Percentiles rank a stretch among this genome's conserved stretches.
These are phyloP conservation scores for Pipistrellus nathusii DNA, from an alignment of 2,797 vertebrate genomes.

Conservation along the genomic window DNA sequence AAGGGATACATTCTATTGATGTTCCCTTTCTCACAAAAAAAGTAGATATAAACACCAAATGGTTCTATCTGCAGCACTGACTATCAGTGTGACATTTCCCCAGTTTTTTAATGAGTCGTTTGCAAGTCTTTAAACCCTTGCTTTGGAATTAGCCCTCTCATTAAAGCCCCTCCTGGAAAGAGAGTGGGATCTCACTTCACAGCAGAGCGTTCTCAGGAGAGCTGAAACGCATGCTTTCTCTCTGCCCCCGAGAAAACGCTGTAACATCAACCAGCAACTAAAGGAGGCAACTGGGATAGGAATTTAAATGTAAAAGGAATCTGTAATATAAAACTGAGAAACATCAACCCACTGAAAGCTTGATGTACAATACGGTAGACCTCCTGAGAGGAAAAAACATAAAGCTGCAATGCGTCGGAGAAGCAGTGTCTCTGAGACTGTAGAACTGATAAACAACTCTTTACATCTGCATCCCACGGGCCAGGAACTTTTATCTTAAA, in stretches of 20 bases:
- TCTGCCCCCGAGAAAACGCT: conserved; percentile 70
- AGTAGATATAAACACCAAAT: conserved; percentile 27
- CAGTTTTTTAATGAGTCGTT: conserved; percentile 59
- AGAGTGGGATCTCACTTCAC: conserved; percentile 61
- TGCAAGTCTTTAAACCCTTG: conserved; percentile 75
- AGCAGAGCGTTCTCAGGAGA: conserved; percentile 58
- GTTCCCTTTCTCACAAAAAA: conserved; percentile 27
- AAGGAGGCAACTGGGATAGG: conserved; percentile 60
- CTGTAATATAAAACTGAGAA: conserved; percentile 72
- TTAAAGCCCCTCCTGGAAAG: conserved; percentile 45
- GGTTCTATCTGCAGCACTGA: neutral
- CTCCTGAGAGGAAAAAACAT: conserved; percentile 29
- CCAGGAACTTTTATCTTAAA: conserved; percentile 69
- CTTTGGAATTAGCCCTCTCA: conserved; percentile 41
- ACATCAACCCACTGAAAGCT: conserved; percentile 49
- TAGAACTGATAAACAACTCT: conserved; percentile 67
- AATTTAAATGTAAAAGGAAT: conserved; percentile 73
- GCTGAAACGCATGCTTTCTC: conserved; percentile 67
- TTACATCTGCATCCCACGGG: neutral
- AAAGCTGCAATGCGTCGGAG: conserved; percentile 40
- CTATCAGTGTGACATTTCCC: conserved; percentile 50
- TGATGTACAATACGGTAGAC: conserved; percentile 24
- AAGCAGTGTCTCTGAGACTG: conserved; percentile 18
- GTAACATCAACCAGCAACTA: conserved; percentile 64
- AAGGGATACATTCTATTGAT: conserved; percentile 13